These are phyloP conservation scores for Odontothrips loti DNA, from an alignment of 2,888 invertebrate genomes.

Conservation along the genomic window DNA sequence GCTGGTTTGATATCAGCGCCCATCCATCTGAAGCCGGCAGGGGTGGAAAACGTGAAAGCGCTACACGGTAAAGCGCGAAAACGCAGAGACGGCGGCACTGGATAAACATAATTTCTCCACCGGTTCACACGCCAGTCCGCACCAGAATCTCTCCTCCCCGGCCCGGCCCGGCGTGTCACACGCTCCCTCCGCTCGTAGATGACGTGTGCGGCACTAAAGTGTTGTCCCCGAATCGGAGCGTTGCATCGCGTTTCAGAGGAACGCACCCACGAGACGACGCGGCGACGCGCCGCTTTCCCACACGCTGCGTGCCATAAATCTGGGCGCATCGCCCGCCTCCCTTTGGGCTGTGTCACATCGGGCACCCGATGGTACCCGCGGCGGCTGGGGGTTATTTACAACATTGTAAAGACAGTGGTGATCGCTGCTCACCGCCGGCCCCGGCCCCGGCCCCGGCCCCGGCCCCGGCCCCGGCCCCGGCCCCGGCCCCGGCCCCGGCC, in stretches of 20 bases:
- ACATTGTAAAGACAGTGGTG: not conserved
- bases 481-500: not conserved
- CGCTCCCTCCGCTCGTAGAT: not conserved
- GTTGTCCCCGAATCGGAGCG: no score
- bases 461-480: no score
- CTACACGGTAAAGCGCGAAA: no score
- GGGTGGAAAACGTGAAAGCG: no score
- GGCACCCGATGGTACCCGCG: no score
- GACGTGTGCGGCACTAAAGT: not conserved
- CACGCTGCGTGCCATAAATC: not conserved
- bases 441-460: no score
- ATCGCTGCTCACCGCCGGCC: not conserved
- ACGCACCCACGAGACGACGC: not conserved
- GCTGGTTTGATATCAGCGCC: no score
- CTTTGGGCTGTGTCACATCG: not conserved
- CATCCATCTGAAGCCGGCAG: not conserved
- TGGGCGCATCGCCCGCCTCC: not conserved
- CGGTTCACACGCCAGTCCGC: not conserved
- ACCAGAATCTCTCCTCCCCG: not conserved
- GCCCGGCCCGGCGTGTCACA: no score
- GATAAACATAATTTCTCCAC: not conserved
- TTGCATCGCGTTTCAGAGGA: not conserved
- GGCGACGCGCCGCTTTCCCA: not conserved
- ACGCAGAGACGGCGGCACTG: not conserved
- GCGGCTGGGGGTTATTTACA: constrained; percentile 3